Base-by-base conservation (phyloP, 2,888 invertebrate genomes). In the Mesodorylaimus sp. region DNA sequence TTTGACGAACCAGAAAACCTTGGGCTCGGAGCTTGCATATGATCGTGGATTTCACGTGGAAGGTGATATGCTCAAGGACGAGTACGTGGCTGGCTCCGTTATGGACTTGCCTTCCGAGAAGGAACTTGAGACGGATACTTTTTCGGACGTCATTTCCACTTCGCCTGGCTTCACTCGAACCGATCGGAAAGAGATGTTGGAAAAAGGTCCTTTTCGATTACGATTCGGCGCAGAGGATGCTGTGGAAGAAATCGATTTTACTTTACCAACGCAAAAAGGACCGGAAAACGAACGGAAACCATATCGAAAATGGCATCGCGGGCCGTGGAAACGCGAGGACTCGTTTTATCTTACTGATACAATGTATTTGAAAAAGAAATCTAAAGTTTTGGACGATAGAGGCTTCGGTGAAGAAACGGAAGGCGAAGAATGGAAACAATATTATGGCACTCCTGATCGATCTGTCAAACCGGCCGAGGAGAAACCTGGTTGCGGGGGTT, bases 401-500 rank as follows among this genome's bases (percentile, higher is more conserved):
- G 51, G 47, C 10, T 36, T n/a, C n/a, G n/a, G n/a, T n/a, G n/a
- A n/a, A n/a, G n/a, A n/a, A n/a, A n/a, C n/a, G n/a, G 39, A 43
- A 21, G 51, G 51, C 2, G 38, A 52, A 3, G 55, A 49, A 37
- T 55, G 52, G 58, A 45, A 19, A 25, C 23, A 45, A 21, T 41
- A 38, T 2, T 55, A 60, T 50, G 66, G 66, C 13, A 57, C 57
- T n/a, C 60, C 64, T 10, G 64, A 69, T 55, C 60, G 61, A 3
- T 48, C 49, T 2, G 51, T 61, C 26, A 59, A 16, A 16, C 36
- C 45, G 25, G 65, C 63, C 47, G 55, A 61, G 21, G 52, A 65
- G 2, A 62, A 63, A 23, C 52, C 64, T 2, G 62, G 62, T 13
- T 73, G 73, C 58, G 58, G 60, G 24, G 72, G 71, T 1, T 73